phyloP scores from a whole-genome alignment of 2,888 invertebrate species.

The Diaprepes abbreviatus region DNA sequence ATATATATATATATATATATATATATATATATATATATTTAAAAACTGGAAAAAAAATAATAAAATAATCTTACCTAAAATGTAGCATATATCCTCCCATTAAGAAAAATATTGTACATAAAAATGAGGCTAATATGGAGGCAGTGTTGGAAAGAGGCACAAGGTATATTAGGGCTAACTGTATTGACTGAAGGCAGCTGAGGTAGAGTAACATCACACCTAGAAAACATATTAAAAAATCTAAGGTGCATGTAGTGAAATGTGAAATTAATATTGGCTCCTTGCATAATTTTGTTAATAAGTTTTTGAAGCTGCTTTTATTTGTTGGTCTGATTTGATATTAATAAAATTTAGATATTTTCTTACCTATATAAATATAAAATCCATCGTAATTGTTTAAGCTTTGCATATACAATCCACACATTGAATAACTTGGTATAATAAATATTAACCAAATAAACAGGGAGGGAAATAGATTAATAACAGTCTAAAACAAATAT shows the following conservation, averaged over 20 bases:
- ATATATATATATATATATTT: too few relatives aligned
- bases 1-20: too few relatives aligned
- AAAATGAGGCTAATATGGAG: conserved; percentile 72
- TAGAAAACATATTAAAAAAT: conserved; percentile 61
- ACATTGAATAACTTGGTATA: conserved; percentile 91
- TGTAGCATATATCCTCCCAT: conserved; percentile 73
- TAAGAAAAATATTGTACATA: conserved; percentile 74
- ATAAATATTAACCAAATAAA: conserved; percentile 88
- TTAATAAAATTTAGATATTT: too few relatives aligned
- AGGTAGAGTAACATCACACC: conserved; percentile 81
- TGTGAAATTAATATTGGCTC: not conserved
- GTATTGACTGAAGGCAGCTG: conserved; percentile 77
- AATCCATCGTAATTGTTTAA: conserved; percentile 77
- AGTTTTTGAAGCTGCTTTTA: too few relatives aligned
- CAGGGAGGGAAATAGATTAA: conserved; percentile 83
- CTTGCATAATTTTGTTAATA: too few relatives aligned
- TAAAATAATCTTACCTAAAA: too few relatives aligned
- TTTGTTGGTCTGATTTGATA: too few relatives aligned
- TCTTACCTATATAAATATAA: conserved; percentile 79
- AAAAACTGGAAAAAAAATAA: too few relatives aligned
- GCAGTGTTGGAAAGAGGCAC: conserved; percentile 77
- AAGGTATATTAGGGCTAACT: conserved; percentile 77
- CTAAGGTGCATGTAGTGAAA: too few relatives aligned
- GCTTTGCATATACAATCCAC: conserved; percentile 82
- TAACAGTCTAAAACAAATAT: conserved; percentile 75